A percentile compares a stretch with the other conserved stretches of the same genome.
These are phyloP conservation scores for Lerema accius DNA, from an alignment of 1,140 invertebrate genomes.

Conservation along the genomic window DNA sequence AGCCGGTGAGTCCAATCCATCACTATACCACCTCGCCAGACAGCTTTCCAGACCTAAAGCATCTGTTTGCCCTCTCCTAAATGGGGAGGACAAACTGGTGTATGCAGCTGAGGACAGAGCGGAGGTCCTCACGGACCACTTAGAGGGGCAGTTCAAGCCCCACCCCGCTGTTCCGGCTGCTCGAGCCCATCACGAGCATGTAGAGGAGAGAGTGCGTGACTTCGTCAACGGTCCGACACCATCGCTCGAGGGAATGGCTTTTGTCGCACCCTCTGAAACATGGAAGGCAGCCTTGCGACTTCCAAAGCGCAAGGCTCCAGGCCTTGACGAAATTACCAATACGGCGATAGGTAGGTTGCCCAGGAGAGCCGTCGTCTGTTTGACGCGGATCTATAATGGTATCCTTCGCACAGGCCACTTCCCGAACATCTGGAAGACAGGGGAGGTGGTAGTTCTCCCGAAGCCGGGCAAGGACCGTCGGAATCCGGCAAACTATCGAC, in stretches of 20 bases:
- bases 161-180: not conserved
- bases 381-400: constrained; percentile 3
- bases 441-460: not conserved
- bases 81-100: not conserved
- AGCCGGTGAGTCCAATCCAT: not conserved
- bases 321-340: not conserved
- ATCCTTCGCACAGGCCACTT: constrained; percentile 12
- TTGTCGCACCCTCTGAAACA: constrained; percentile 20
- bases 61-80: not conserved
- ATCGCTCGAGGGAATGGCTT: not conserved
- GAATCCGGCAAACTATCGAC: not conserved
- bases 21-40: not conserved
- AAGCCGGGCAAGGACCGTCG: not conserved
- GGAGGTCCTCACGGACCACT: not conserved
- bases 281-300: not conserved
- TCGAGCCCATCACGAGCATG: not conserved
- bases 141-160: not conserved
- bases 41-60: not conserved
- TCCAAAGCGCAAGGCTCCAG: constrained; percentile 1
- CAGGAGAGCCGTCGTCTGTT: not conserved
- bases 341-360: not conserved
- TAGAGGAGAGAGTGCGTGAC: not conserved
- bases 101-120: not conserved
- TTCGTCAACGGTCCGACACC: not conserved
- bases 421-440: not conserved